Base-by-base conservation (phyloP, 2,797 vertebrate genomes). In the Ciconia nigra region DNA sequence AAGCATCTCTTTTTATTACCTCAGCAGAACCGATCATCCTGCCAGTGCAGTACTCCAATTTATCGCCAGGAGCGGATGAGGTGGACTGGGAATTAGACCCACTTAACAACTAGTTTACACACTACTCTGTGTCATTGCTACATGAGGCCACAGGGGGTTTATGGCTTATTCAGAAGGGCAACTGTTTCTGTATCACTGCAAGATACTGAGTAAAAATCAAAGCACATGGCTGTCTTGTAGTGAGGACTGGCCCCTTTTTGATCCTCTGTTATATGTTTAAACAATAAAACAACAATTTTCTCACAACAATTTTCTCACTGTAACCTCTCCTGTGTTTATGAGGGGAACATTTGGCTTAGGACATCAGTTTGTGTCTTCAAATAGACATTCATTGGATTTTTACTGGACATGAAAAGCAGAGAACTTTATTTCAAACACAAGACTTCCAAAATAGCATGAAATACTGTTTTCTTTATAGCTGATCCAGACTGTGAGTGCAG, bases 401-500 rank as follows among this genome's bases (percentile, higher is more conserved):
- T 74, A 51, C 13, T 11, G 24, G 28, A 69, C 21, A 3, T 69
- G 54, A 78, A 90, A 89, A 89, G 6, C 26, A 65, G 59, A 65
- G 20, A 61, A 61, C 15, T 14, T 65, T 59, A 59, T 67, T 69
- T 93, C 42, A 88, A 89, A 73, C 7, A 55, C 1, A 39, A n/a
- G 17, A 11, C 67, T 49, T 82, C 52, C 28, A 87, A 93, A 96
- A 31, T 35, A 78, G 31, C 4, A 73, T 74, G 6, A 76, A 44
- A 79, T 26, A 6, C 15, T 91, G 22, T 72, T 94, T 87, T 81
- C 41, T 80, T 97, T 97, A 46, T 97, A 99, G 99, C 96, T 99
- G 86, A 99, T 99, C 96, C 99, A 99, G 97, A 99, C 99, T 7
- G 98, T 99, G 96, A 99, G 99, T 82, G 99, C 99, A 9, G 98